Conservation (phyloP, 1,140 invertebrate species). For the Brachionus asplanchnoidis region DNA sequence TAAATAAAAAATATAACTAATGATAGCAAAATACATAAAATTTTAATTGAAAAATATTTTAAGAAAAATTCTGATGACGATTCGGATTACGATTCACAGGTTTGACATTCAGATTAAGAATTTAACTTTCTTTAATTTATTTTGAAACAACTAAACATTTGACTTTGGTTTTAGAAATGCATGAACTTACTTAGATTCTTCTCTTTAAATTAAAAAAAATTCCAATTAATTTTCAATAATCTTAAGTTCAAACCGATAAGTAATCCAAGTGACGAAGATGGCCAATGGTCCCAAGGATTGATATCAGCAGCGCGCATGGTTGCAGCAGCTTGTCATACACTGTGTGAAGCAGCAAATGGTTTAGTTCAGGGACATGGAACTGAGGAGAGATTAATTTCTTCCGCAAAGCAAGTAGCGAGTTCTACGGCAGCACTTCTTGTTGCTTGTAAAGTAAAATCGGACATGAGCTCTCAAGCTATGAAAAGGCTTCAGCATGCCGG, state of each 20-base stretch:
- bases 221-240: background rate
- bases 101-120: background rate
- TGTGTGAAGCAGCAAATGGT: slow-evolving; percentile 93
- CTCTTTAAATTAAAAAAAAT: background rate
- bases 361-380: slow-evolving; percentile 87
- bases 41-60: slow-evolving; percentile 32
- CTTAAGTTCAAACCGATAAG: slow-evolving; percentile 14
- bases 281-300: slow-evolving; percentile 96
- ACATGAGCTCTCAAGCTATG: slow-evolving; percentile 85
- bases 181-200: background rate
- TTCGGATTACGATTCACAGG: slow-evolving; percentile 24
- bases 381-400: slow-evolving; percentile 91
- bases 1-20: background rate
- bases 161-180: background rate
- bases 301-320: slow-evolving; percentile 81
- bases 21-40: background rate
- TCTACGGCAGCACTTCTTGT: slow-evolving; percentile 93
- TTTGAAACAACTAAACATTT: background rate
- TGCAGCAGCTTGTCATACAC: slow-evolving; percentile 89
- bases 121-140: background rate
- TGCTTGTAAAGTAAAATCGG: slow-evolving; percentile 96
- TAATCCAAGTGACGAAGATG: slow-evolving; percentile 67
- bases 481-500: slow-evolving; percentile 69
- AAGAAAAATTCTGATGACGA: slow-evolving; percentile 18
- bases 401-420: slow-evolving; percentile 90